A percentile compares a stretch with the other conserved stretches of the same genome.
Evolutionary conservation across 2,797 vertebrate species (phyloP).

Genomic region (Nyctibius grandis): DNA sequence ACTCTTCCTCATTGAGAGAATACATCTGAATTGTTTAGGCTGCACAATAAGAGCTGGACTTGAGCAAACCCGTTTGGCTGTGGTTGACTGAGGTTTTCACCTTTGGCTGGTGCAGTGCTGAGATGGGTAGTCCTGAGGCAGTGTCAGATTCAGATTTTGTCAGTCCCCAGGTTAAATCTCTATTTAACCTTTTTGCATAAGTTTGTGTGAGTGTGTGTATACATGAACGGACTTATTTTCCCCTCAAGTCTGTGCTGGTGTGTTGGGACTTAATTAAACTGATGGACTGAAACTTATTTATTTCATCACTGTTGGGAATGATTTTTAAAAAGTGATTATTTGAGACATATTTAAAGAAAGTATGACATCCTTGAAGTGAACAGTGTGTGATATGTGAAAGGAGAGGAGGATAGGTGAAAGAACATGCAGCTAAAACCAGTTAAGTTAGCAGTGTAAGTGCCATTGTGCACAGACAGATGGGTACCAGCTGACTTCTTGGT

Average conservation of each 20-base stretch:
- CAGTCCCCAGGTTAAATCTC: background rate
- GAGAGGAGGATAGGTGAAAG: background rate
- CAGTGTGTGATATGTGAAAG: background rate
- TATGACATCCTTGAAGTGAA: background rate
- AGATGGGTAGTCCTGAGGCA: background rate
- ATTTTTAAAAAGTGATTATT: background rate
- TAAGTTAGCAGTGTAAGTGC: background rate
- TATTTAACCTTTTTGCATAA: background rate
- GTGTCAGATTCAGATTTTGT: background rate
- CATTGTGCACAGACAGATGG: conserved; percentile 7
- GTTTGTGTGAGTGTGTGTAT: background rate
- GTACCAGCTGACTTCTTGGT: conserved; percentile 15
- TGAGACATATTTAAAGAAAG: conserved; percentile 16
- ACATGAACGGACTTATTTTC: background rate
- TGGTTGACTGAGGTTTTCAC: background rate
- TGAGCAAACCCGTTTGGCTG: background rate
- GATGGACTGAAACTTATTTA: background rate
- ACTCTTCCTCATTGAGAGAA: background rate
- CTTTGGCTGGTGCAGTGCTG: background rate
- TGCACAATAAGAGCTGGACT: background rate
- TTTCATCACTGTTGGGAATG: background rate
- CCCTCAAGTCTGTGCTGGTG: background rate
- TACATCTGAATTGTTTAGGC: background rate
- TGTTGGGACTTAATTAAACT: background rate
- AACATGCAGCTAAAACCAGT: conserved; percentile 7